Percentiles rank a stretch among this genome's conserved stretches.
Conservation (phyloP, 2,113 vertebrate genomes). For the Phoxinus phoxinus region DNA sequence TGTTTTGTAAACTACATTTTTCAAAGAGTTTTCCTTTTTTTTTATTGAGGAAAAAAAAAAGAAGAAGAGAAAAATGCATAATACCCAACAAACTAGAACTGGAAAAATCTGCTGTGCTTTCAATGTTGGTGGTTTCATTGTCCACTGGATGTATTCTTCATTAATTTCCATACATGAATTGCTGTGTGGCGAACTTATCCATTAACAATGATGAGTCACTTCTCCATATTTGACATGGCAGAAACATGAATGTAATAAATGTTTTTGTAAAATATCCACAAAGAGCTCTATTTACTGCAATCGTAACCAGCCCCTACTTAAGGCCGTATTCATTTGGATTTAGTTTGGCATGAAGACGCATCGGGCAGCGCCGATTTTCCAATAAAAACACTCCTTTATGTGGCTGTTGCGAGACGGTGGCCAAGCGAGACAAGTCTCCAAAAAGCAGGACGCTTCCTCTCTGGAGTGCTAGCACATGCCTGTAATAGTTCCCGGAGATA, state of each 20-base stretch:
- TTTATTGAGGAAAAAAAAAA: background rate
- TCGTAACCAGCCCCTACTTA: slow-evolving; percentile 38
- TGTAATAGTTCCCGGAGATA: slow-evolving; percentile 31
- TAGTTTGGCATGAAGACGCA: slow-evolving; percentile 46
- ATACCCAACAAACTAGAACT: background rate
- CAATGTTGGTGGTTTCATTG: background rate
- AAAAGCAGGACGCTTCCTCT: slow-evolving; percentile 57
- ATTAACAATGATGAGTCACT: slow-evolving; percentile 38
- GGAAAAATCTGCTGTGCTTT: background rate
- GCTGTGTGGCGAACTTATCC: background rate
- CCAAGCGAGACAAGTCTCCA: slow-evolving; percentile 55
- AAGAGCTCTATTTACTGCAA: slow-evolving; percentile 58
- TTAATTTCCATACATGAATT: background rate
- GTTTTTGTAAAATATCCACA: slow-evolving; percentile 52
- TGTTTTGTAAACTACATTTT: too few relatives aligned
- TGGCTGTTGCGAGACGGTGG: slow-evolving; percentile 57
- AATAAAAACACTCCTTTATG: slow-evolving; percentile 58
- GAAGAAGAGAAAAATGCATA: background rate
- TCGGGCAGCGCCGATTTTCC: slow-evolving; percentile 49
- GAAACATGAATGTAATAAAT: slow-evolving; percentile 54
- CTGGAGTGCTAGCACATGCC: slow-evolving; percentile 34
- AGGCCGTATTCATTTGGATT: slow-evolving; percentile 46
- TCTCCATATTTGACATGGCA: slow-evolving; percentile 37
- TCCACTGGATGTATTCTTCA: background rate
- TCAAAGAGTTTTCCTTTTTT: too few relatives aligned